Conservation (phyloP, 1,140 invertebrate genomes). For the Drosophila sproati region DNA sequence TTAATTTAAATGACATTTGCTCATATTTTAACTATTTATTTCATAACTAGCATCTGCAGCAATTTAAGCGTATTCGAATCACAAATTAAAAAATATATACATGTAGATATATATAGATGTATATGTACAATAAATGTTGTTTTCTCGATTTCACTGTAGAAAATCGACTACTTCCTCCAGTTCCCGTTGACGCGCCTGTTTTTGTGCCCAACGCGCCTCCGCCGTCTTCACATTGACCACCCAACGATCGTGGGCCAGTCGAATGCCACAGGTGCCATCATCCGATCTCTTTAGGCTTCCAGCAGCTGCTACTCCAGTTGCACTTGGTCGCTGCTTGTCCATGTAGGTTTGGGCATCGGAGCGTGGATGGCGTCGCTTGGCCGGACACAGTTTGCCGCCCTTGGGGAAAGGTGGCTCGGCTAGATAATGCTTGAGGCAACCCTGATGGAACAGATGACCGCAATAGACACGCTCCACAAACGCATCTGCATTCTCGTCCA, state of each 20-base stretch:
- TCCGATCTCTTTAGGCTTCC: constrained; percentile 28
- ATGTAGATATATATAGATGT: constrained; percentile 3
- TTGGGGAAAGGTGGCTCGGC: constrained; percentile 90
- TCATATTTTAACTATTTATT: constrained; percentile 62
- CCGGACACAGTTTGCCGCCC: constrained; percentile 86
- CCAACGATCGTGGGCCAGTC: constrained; percentile 92
- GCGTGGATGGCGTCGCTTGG: constrained; percentile 73
- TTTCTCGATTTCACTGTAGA: constrained; percentile 84
- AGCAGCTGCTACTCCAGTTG: background rate
- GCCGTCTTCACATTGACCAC: constrained; percentile 89
- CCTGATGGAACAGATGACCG: constrained; percentile 90
- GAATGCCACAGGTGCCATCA: constrained; percentile 86
- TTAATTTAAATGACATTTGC: background rate
- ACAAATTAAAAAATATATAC: constrained; percentile 41
- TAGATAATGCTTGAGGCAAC: constrained; percentile 90
- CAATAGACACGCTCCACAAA: constrained; percentile 91
- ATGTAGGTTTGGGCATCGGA: constrained; percentile 78
- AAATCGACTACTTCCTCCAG: constrained; percentile 91
- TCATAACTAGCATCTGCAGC: constrained; percentile 55
- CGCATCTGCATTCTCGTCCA: constrained; percentile 86
- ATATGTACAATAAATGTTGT: constrained; percentile 37
- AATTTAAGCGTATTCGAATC: constrained; percentile 75
- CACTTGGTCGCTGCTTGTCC: constrained; percentile 26
- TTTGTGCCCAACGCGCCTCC: constrained; percentile 91
- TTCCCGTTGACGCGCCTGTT: constrained; percentile 90